Percentiles rank a stretch among this genome's conserved stretches.
phyloP scores from a whole-genome alignment of 1,140 invertebrate genomes.

The Dendrolimus punctatus region DNA sequence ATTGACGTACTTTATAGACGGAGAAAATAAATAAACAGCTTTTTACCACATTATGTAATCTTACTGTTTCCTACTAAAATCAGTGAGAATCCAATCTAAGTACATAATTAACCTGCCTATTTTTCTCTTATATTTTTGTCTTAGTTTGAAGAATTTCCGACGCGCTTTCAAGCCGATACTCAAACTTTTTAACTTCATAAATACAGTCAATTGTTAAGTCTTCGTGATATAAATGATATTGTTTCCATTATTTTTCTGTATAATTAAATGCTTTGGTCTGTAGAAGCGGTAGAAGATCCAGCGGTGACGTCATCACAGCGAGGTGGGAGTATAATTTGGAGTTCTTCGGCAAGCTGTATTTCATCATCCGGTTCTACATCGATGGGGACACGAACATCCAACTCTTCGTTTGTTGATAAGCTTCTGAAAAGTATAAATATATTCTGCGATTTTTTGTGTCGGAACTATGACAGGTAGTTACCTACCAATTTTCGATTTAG shows the following conservation, averaged over 20 bases:
- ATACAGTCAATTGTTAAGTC: neutral
- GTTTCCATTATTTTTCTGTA: neutral
- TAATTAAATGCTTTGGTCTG: conserved; percentile 8
- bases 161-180: conserved; percentile 18
- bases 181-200: conserved; percentile 14
- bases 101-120: conserved; percentile 35
- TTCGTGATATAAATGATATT: conserved; percentile 1
- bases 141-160: conserved; percentile 19
- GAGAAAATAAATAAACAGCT: neutral
- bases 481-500: too few species aligned
- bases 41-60: neutral
- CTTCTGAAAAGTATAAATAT: conserved; percentile 19
- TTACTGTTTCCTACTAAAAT: conserved; percentile 9
- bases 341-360: conserved; percentile 43
- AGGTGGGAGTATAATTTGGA: conserved; percentile 57
- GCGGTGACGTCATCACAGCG: conserved; percentile 45
- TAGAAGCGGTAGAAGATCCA: conserved; percentile 26
- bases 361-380: conserved; percentile 45
- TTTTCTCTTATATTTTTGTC: conserved; percentile 18
- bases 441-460: neutral
- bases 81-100: conserved; percentile 33
- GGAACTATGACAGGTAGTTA: too few species aligned
- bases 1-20: neutral
- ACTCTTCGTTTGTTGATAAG: conserved; percentile 30
- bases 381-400: conserved; percentile 28